phyloP scores from a whole-genome alignment of 2,113 vertebrate species.

The Acrocephalus arundinaceus region DNA sequence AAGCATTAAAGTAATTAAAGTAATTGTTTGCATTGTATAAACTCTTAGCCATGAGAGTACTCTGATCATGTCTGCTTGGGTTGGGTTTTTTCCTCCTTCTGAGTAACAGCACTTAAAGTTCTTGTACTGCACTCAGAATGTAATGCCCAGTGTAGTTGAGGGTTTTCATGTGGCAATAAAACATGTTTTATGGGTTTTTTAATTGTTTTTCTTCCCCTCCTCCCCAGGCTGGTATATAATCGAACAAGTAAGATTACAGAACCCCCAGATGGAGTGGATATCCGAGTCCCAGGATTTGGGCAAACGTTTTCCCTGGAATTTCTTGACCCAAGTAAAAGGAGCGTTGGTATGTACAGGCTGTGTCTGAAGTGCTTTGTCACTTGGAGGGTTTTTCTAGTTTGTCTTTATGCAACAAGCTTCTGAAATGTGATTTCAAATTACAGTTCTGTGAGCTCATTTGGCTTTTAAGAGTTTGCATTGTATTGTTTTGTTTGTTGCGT shows the following conservation, averaged over 20 bases:
- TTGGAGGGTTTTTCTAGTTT: background rate
- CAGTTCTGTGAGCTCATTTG: background rate
- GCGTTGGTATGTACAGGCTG: conserved; percentile 81
- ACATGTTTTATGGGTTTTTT: background rate
- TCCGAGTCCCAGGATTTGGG: conserved; percentile 92
- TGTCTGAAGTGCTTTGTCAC: background rate
- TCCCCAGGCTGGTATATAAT: conserved; percentile 88
- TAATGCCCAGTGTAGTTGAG: background rate
- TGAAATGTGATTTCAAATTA: background rate
- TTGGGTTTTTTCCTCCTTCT: background rate
- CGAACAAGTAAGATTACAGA: conserved; percentile 79
- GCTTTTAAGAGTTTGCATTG: background rate
- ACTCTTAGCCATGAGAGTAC: background rate
- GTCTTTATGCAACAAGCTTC: background rate
- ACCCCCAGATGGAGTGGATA: conserved; percentile 87
- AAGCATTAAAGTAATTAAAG: background rate
- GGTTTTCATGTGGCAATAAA: background rate
- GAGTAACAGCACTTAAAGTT: conserved; percentile 10
- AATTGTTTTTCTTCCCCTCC: background rate
- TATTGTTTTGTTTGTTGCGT: background rate
- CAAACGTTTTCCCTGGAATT: conserved; percentile 90
- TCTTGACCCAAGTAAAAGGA: conserved; percentile 92
- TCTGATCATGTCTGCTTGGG: background rate
- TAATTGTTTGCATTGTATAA: background rate
- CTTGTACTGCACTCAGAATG: background rate